Conservation (phyloP, 2,888 invertebrate species). For the Macroteleia sp. region DNA sequence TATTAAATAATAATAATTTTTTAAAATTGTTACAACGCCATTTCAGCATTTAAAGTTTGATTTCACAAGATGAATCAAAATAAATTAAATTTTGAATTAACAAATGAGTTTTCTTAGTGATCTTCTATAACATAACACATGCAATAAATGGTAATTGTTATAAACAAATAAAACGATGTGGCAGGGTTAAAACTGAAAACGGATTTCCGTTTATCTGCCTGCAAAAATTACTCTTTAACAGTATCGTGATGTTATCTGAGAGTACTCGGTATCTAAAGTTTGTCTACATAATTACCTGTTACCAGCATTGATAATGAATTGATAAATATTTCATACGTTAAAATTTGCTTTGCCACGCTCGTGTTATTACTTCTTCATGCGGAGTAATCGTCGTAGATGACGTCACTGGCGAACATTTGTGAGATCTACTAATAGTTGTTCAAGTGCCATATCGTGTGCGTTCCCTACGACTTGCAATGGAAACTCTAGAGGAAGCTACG, state of each 20-base stretch:
- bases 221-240: constrained; percentile 16
- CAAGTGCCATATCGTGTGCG: constrained; percentile 59
- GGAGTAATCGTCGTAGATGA: constrained; percentile 52
- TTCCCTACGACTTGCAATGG: constrained; percentile 37
- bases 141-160: too few species aligned
- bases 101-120: too few species aligned
- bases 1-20: too few species aligned
- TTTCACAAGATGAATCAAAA: too few species aligned
- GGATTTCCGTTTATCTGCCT: not conserved
- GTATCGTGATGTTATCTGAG: constrained; percentile 30
- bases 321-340: constrained; percentile 60
- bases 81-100: too few species aligned
- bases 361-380: constrained; percentile 55
- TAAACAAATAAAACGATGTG: too few species aligned
- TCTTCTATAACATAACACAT: too few species aligned
- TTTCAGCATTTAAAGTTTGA: too few species aligned
- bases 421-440: constrained; percentile 54
- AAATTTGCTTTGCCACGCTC: constrained; percentile 52
- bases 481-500: constrained; percentile 55
- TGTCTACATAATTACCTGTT: constrained; percentile 24
- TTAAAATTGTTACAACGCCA: too few species aligned
- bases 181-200: too few species aligned
- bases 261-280: constrained; percentile 33
- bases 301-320: constrained; percentile 44
- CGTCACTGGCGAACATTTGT: constrained; percentile 42